Evolutionary conservation across 2,797 vertebrate species (phyloP).

Genomic region (Pempheris klunzingeri): DNA sequence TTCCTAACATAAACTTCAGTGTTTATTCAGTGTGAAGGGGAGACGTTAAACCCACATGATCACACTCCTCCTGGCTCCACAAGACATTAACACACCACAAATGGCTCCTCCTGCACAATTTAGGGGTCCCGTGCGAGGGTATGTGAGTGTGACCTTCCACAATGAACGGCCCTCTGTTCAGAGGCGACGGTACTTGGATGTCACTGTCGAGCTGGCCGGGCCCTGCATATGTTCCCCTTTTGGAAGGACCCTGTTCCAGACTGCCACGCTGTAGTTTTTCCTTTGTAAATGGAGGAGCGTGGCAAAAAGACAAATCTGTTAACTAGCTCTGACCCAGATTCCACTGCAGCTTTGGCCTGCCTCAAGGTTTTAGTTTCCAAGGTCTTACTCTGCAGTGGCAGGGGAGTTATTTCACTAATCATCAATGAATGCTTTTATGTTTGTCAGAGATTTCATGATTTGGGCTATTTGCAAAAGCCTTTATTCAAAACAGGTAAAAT

Average conservation of each 20-base stretch:
- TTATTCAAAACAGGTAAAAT: neutral
- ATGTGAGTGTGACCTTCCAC: neutral
- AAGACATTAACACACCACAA: slow-evolving; percentile 1
- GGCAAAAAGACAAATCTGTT: slow-evolving; percentile 72
- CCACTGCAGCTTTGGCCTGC: slow-evolving; percentile 62
- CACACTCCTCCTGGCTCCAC: slow-evolving; percentile 12
- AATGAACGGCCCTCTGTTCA: slow-evolving; percentile 38
- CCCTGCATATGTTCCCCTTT: neutral
- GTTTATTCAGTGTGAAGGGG: slow-evolving; percentile 36
- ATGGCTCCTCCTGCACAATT: neutral
- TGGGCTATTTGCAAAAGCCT: neutral
- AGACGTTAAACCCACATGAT: slow-evolving; percentile 11
- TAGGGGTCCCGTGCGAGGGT: neutral
- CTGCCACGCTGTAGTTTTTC: slow-evolving; percentile 80
- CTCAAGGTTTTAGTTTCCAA: slow-evolving; percentile 41
- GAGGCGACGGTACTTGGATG: slow-evolving; percentile 20
- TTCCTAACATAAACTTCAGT: neutral
- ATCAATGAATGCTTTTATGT: slow-evolving; percentile 4
- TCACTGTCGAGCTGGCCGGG: slow-evolving; percentile 20
- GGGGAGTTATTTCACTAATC: slow-evolving; percentile 28
- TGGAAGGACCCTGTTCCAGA: slow-evolving; percentile 66
- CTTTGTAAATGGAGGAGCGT: slow-evolving; percentile 60
- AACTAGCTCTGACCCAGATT: slow-evolving; percentile 81
- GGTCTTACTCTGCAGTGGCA: slow-evolving; percentile 16
- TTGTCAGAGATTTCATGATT: neutral